Conservation (phyloP, 2,113 vertebrate genomes). For the Dicerorhinus sumatrensis region DNA sequence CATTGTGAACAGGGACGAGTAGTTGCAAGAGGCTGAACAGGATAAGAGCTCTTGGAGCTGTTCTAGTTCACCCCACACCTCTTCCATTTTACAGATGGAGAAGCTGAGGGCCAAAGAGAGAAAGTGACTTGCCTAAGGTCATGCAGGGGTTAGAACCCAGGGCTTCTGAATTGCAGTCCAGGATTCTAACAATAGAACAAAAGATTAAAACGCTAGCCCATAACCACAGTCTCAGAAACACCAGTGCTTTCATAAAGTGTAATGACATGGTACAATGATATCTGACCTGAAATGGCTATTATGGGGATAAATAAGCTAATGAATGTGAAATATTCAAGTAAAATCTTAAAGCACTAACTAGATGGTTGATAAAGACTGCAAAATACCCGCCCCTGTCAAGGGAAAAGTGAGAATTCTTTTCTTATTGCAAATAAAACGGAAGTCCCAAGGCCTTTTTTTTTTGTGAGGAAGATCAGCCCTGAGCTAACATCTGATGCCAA, state of each 20-base stretch:
- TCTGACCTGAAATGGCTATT: slow-evolving; percentile 25
- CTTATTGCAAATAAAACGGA: slow-evolving; percentile 40
- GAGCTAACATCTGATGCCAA: too few relatives aligned
- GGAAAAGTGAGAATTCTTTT: neutral
- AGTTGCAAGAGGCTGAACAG: neutral
- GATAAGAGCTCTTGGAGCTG: neutral
- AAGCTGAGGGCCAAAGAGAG: neutral
- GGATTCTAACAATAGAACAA: slow-evolving; percentile 40
- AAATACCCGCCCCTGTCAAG: neutral
- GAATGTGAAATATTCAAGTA: neutral
- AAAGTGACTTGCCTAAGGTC: neutral
- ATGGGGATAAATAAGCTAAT: neutral
- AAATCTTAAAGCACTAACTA: neutral
- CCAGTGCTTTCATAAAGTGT: neutral
- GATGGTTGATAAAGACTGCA: neutral
- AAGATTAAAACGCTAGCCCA: neutral
- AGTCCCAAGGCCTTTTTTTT: neutral
- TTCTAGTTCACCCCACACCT: neutral
- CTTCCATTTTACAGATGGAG: neutral
- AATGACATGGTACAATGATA: neutral
- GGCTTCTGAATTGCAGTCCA: neutral
- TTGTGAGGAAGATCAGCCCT: too few relatives aligned
- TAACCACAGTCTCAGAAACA: slow-evolving; percentile 30
- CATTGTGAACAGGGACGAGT: neutral
- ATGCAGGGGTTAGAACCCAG: neutral